Evolutionary conservation across 2,888 invertebrate species (phyloP).

Genomic region (Leptarthrus brevirostris): DNA sequence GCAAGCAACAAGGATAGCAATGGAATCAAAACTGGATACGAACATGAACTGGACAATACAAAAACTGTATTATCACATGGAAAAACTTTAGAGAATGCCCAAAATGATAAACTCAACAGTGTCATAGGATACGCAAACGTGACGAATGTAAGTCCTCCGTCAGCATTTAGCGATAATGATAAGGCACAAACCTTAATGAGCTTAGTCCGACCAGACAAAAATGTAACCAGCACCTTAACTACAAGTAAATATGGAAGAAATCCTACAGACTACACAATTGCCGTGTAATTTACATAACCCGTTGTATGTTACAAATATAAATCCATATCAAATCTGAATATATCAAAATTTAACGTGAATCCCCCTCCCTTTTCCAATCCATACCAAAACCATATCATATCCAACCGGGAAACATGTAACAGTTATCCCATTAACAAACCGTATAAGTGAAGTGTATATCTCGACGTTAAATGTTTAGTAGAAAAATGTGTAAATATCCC

Average conservation of each 20-base stretch:
- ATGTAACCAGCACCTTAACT: constrained; percentile 46
- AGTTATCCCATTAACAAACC: no score
- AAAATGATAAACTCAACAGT: constrained; percentile 40
- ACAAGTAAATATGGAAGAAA: constrained; percentile 61
- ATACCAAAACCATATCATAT: no score
- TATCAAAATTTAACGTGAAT: no score
- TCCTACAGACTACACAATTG: constrained; percentile 67
- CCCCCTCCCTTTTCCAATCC: no score
- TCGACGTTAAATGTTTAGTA: no score
- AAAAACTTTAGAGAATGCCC: constrained; percentile 59
- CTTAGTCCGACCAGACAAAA: constrained; percentile 50
- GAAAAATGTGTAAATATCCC: no score
- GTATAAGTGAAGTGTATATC: no score
- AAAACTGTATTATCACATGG: constrained; percentile 44
- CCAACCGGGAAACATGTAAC: no score
- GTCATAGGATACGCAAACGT: constrained; percentile 45
- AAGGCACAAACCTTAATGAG: constrained; percentile 9
- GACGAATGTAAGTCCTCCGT: constrained; percentile 64
- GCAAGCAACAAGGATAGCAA: constrained; percentile 32
- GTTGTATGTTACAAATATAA: not conserved
- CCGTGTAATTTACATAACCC: constrained; percentile 60
- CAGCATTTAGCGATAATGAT: constrained; percentile 68
- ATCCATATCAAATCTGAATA: not conserved
- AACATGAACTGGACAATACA: not conserved
- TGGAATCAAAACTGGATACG: not conserved